Percentiles rank a stretch among this genome's conserved stretches.
phyloP scores from a whole-genome alignment of 2,797 vertebrate genomes.

The Phyllotis vaccarum region DNA sequence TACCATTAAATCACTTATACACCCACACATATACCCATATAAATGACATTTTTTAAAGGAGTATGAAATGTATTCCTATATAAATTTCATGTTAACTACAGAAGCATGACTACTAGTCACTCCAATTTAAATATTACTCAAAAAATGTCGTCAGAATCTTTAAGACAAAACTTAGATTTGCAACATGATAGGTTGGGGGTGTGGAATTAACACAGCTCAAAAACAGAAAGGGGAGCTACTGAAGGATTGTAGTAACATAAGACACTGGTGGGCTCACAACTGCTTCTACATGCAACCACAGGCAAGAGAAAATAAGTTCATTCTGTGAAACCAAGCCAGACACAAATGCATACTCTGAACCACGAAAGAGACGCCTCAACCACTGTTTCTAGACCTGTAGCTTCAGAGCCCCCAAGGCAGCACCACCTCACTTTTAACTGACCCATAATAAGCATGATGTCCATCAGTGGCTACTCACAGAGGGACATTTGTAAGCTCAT shows the following conservation, averaged over 20 bases:
- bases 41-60: neutral
- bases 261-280: neutral
- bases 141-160: constrained; percentile 35
- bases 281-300: neutral
- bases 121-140: neutral
- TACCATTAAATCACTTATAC: neutral
- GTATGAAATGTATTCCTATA: neutral
- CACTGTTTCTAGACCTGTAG: neutral
- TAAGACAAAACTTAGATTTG: constrained; percentile 33
- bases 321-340: neutral
- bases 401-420: neutral
- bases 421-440: neutral
- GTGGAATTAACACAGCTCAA: neutral
- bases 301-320: neutral
- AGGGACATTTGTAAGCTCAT: neutral
- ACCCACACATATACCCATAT: neutral
- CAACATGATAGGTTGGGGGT: neutral
- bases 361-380: neutral
- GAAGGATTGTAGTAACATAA: constrained; percentile 16
- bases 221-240: neutral
- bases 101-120: neutral
- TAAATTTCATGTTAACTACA: neutral
- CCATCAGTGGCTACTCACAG: neutral
- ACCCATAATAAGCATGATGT: neutral
- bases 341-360: neutral